Conservation (phyloP, 2,797 vertebrate genomes). For the Melanotaenia pygmaea region DNA sequence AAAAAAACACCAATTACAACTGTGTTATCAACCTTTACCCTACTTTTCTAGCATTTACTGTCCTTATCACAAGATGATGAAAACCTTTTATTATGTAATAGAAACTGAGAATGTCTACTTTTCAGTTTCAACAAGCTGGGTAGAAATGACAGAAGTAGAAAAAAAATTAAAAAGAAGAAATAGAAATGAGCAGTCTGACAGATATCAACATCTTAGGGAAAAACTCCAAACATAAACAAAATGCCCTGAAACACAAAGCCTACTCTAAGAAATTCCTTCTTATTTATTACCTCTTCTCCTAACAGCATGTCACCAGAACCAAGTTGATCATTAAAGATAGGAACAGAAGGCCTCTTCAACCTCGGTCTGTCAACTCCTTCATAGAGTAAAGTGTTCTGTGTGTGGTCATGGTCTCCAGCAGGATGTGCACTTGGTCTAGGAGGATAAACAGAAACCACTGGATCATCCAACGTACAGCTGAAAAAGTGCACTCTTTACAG, state of each 20-base stretch:
- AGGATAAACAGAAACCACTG: not conserved
- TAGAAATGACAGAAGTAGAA: conserved; percentile 17
- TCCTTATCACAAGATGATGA: not conserved
- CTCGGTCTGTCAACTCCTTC: not conserved
- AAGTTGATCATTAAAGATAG: not conserved
- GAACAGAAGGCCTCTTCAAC: not conserved
- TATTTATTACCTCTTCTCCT: conserved; percentile 42
- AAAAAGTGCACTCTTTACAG: not conserved
- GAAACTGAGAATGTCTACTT: conserved; percentile 20
- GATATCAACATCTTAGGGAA: not conserved
- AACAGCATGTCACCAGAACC: not conserved
- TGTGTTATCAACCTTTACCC: not conserved
- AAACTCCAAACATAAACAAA: not conserved
- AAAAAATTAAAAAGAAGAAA: not conserved
- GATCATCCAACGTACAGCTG: not conserved
- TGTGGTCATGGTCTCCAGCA: not conserved
- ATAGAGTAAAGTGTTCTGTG: not conserved
- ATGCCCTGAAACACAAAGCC: not conserved
- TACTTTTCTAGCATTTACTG: not conserved
- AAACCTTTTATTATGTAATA: not conserved
- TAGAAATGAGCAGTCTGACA: not conserved
- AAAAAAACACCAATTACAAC: not conserved
- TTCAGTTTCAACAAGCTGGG: conserved; percentile 6
- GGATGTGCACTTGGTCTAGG: conserved; percentile 12
- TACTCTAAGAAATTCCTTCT: too few species aligned